phyloP scores from a whole-genome alignment of 2,888 invertebrate species.

The Saturnia japonica region DNA sequence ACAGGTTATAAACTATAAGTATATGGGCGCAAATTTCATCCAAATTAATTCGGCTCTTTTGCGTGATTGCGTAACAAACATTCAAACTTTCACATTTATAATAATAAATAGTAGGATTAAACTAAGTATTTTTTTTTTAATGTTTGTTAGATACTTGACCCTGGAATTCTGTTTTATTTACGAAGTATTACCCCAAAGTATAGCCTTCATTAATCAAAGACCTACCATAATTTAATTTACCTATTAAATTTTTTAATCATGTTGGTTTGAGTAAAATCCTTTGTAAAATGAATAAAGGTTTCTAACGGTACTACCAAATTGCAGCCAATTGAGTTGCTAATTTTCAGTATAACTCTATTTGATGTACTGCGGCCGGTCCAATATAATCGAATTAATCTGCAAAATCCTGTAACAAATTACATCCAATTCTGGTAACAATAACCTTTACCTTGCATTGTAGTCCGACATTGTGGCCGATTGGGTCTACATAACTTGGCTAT shows the following conservation, averaged over 20 bases:
- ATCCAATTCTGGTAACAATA: conserved; percentile 65
- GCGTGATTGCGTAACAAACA: no score
- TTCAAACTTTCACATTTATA: no score
- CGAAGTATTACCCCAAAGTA: no score
- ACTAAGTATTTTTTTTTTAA: no score
- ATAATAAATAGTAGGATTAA: no score
- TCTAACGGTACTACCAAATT: not conserved
- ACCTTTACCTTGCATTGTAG: conserved; percentile 75
- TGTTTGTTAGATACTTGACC: no score
- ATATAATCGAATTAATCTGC: conserved; percentile 49
- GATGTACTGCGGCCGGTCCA: conserved; percentile 36
- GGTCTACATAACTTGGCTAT: conserved; percentile 28
- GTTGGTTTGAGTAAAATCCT: not conserved
- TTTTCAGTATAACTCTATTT: conserved; percentile 11
- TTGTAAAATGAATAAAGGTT: not conserved
- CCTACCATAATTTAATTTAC: not conserved
- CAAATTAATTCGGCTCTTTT: no score
- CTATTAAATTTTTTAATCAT: not conserved
- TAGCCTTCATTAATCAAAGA: no score
- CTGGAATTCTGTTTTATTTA: no score
- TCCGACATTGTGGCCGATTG: conserved; percentile 42
- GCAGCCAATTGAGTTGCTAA: not conserved
- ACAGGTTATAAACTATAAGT: no score
- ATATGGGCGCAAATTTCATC: no score
- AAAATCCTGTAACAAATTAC: conserved; percentile 54